Base-by-base conservation (phyloP, 1,140 invertebrate genomes). In the Ephestia elutella region DNA sequence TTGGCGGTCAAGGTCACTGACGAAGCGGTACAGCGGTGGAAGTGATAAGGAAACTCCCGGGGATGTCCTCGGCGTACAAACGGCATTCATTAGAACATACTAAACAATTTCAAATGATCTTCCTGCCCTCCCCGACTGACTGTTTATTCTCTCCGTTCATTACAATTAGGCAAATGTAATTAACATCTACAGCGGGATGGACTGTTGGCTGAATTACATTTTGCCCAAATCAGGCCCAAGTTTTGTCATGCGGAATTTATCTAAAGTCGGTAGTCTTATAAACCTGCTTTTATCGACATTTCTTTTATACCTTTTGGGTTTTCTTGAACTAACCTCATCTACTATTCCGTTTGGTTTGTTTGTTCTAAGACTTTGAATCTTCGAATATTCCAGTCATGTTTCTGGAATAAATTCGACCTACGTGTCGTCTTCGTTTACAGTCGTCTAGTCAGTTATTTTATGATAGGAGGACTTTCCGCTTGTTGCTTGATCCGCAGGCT, bases 161-260 rank as follows among this genome's bases (percentile, higher is more conserved):
- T 15, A 44, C 38, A 44, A 44, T 44, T 44, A 44, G 15, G 38
- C 38, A 44, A 44, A 44, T 44, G 5, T 44, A 44, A 44, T 44
- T 44, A 44, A 44, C 38, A 44, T 44, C 38, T 44, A 44, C 38
- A 17, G n/a, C 38, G n/a, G 38, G 38, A 44, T 44, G 38, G 15
- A 44, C 13, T 44, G 38, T 5, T 15, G 38, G n/a, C 38, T 15
- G 38, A 44, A 15, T 44, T 44, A 44, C 38, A 44, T 44, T 44
- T 44, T 0, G 13, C 13, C 13, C 38, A 44, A 44, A 44, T 44
- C 13, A 44, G 38, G 15, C 38, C 38, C 38, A 2, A 4, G 15
- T 44, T 44, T 44, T 44, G 13, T 44, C 38, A 10, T 7, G 13
- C 15, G 13, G 15, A 44, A 15, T 44, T 44, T 15, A 44, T 44